phyloP scores from a whole-genome alignment of 1,140 invertebrate species.

The Drosophila chauvacae region DNA sequence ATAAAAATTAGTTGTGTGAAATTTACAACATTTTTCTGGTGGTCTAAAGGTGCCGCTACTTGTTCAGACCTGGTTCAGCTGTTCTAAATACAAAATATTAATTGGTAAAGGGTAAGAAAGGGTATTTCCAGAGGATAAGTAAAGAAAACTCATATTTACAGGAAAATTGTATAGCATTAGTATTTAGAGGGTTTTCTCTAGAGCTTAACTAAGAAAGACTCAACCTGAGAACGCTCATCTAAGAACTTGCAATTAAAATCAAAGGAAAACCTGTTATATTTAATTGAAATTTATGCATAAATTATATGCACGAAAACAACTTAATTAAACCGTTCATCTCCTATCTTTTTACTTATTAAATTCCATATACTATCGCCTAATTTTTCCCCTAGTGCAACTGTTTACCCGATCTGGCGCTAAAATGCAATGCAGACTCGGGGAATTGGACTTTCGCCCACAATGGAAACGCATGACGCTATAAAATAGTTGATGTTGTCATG shows the following conservation, averaged over 20 bases:
- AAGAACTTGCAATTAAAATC: background rate
- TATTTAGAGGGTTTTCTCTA: background rate
- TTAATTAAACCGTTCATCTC: background rate
- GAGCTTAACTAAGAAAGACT: background rate
- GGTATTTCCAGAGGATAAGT: fast-evolving
- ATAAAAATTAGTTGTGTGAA: too few species aligned
- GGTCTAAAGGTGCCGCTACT: background rate
- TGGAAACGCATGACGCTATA: constrained; percentile 50
- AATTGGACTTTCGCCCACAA: constrained; percentile 57
- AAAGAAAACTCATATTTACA: background rate
- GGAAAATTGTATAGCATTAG: background rate
- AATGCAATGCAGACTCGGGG: constrained; percentile 24
- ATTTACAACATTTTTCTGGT: too few species aligned
- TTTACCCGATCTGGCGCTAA: constrained; percentile 34
- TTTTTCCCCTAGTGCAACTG: constrained; percentile 10
- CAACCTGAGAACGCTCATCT: background rate
- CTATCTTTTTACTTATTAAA: background rate
- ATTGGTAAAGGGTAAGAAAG: background rate
- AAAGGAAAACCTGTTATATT: too few species aligned
- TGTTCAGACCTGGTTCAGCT: background rate
- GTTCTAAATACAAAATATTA: background rate
- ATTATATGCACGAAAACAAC: background rate
- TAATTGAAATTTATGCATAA: background rate
- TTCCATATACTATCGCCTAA: background rate
- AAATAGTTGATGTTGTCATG: constrained; percentile 34